These are phyloP conservation scores for Drosophila busckii DNA, from an alignment of 1,140 invertebrate species.

Conservation along the genomic window DNA sequence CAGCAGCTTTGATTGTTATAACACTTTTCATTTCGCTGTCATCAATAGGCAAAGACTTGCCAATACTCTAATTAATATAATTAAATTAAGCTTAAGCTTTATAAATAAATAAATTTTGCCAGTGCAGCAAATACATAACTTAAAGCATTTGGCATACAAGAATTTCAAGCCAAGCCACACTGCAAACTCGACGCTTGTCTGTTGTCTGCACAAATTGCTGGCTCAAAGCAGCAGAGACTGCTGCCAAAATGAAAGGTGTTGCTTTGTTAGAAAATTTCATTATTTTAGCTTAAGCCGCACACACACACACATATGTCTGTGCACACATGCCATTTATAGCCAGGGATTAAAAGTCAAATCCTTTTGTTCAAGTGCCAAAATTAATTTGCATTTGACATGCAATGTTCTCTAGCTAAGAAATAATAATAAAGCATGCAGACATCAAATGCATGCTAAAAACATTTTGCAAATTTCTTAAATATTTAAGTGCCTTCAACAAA, in stretches of 20 bases:
- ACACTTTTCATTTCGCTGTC: constrained; percentile 67
- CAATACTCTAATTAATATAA: constrained; percentile 37
- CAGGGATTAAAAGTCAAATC: constrained; percentile 76
- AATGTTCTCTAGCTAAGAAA: constrained; percentile 55
- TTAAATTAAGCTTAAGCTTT: too few relatives aligned
- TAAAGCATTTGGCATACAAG: too few relatives aligned
- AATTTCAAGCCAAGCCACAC: too few relatives aligned
- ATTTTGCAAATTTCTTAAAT: constrained; percentile 48
- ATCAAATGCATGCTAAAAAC: constrained; percentile 54
- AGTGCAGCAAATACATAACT: too few relatives aligned
- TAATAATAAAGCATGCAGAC: neutral
- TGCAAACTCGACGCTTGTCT: constrained; percentile 7
- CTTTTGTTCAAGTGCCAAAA: constrained; percentile 77
- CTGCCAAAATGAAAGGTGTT: constrained; percentile 57
- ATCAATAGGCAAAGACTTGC: constrained; percentile 25
- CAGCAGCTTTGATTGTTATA: constrained; percentile 59
- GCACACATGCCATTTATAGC: constrained; percentile 72
- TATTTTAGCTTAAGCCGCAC: constrained; percentile 68
- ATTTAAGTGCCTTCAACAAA: constrained; percentile 42
- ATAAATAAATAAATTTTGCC: too few relatives aligned
- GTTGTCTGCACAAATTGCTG: constrained; percentile 58
- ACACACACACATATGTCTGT: constrained; percentile 32
- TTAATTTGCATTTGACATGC: constrained; percentile 76
- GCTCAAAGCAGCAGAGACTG: constrained; percentile 36
- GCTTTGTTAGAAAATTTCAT: constrained; percentile 75